A percentile compares a stretch with the other conserved stretches of the same genome.
phyloP scores from a whole-genome alignment of 1,140 invertebrate species.

The Amyelois transitella region DNA sequence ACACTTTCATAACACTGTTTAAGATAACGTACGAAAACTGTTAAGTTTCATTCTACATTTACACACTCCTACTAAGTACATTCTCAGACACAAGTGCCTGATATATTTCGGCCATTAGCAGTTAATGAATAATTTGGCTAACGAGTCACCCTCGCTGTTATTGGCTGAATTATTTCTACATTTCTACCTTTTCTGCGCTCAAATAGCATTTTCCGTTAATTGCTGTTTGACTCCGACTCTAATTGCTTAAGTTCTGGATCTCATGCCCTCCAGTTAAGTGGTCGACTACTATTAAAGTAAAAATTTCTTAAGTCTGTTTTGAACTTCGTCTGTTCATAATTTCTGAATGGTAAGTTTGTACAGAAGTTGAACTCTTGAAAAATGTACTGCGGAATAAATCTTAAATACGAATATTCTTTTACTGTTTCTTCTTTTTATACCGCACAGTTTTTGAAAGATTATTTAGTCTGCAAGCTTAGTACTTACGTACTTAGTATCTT shows the following conservation, averaged over 20 bases:
- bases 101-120: slow-evolving; percentile 53
- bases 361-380: neutral
- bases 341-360: slow-evolving; percentile 16
- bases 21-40: too few relatives aligned
- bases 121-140: slow-evolving; percentile 61
- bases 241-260: slow-evolving; percentile 71
- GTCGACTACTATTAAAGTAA: slow-evolving; percentile 62
- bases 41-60: too few relatives aligned
- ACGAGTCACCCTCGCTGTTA: slow-evolving; percentile 43
- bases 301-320: slow-evolving; percentile 62
- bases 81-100: slow-evolving; percentile 12
- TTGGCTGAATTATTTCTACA: slow-evolving; percentile 66
- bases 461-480: too few relatives aligned
- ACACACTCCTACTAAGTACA: slow-evolving; percentile 1
- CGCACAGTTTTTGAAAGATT: neutral
- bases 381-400: neutral
- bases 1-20: too few relatives aligned
- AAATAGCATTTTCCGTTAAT: slow-evolving; percentile 68
- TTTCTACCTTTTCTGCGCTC: slow-evolving; percentile 63
- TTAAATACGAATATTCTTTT: neutral
- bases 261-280: slow-evolving; percentile 57
- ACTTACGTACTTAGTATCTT: too few relatives aligned
- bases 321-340: slow-evolving; percentile 50
- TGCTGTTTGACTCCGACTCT: slow-evolving; percentile 67
- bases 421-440: neutral